Evolutionary conservation across 2,797 vertebrate genomes (phyloP).

Genomic region (Moxostoma hubbsi): DNA sequence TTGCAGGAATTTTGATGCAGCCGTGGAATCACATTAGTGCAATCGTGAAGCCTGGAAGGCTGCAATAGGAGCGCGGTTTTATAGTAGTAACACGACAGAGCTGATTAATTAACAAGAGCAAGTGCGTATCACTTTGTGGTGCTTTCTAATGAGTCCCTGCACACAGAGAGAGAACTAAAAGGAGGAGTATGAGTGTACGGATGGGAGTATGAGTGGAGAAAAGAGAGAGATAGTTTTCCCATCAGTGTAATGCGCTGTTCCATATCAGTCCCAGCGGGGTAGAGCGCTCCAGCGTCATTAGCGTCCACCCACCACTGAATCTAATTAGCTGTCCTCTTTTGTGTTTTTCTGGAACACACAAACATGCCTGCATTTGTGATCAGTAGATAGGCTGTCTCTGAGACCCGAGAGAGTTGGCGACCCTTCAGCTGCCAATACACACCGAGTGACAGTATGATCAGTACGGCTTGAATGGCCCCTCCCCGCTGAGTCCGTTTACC

Average conservation of each 20-base stretch:
- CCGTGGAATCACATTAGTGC: constrained; percentile 4
- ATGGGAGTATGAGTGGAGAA: constrained; percentile 18
- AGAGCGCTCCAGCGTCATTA: constrained; percentile 58
- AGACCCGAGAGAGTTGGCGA: constrained; percentile 21
- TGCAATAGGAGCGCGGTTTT: constrained; percentile 11
- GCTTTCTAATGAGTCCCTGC: constrained; percentile 53
- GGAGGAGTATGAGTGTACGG: constrained; percentile 18
- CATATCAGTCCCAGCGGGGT: constrained; percentile 63
- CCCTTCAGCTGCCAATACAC: constrained; percentile 58
- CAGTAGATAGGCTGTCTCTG: not conserved
- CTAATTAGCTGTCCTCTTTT: constrained; percentile 53
- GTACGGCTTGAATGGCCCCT: constrained; percentile 57
- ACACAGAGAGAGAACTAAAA: constrained; percentile 34
- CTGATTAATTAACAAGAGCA: constrained; percentile 58
- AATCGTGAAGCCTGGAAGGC: constrained; percentile 10
- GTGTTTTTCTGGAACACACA: constrained; percentile 29
- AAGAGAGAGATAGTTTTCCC: constrained; percentile 58
- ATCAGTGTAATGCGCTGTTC: constrained; percentile 71
- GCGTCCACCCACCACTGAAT: constrained; percentile 56
- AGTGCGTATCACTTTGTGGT: constrained; percentile 39
- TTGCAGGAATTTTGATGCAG: no score
- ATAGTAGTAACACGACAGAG: constrained; percentile 31
- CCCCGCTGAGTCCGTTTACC: constrained; percentile 31
- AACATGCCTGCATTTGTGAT: not conserved
- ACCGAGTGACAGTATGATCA: constrained; percentile 68